Evolutionary conservation across 1,140 invertebrate genomes (phyloP).

Genomic region (Scaptomyza pallida): DNA sequence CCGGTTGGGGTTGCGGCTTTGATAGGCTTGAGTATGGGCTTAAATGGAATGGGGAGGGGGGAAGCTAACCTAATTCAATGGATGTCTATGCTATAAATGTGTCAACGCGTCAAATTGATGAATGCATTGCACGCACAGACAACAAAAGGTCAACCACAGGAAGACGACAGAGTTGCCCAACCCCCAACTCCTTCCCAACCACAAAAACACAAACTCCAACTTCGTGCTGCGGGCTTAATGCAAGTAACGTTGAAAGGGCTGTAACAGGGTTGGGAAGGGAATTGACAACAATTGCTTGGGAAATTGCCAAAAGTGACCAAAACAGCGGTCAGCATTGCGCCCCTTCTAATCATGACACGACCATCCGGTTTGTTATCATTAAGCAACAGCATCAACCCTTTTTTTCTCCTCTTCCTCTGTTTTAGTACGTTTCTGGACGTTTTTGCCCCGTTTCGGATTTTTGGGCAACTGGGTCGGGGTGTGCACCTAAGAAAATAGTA

Average conservation of each 20-base stretch:
- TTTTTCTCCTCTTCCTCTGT: too few relatives aligned
- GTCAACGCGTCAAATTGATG: conserved; percentile 73
- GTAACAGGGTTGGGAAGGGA: conserved; percentile 43
- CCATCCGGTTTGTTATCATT: conserved; percentile 75
- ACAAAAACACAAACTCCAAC: not conserved
- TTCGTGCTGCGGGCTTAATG: conserved; percentile 28
- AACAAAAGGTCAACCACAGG: conserved; percentile 37
- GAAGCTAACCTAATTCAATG: conserved; percentile 55
- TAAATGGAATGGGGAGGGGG: too few relatives aligned
- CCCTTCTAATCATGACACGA: conserved; percentile 62
- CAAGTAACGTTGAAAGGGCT: conserved; percentile 21
- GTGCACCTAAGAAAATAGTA: not conserved
- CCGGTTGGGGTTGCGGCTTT: not conserved
- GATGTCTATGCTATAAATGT: conserved; percentile 65
- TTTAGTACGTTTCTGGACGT: too few relatives aligned
- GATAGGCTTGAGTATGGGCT: not conserved
- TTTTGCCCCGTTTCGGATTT: not conserved
- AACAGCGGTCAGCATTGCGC: conserved; percentile 66
- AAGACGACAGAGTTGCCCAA: not conserved
- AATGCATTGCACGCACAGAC: conserved; percentile 34
- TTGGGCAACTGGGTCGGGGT: not conserved
- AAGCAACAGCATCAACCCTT: conserved; percentile 75
- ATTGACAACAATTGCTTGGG: conserved; percentile 66
- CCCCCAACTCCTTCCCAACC: not conserved
- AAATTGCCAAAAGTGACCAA: conserved; percentile 82